phyloP scores from a whole-genome alignment of 2,888 invertebrate species.

The Sinopyrophorus schimmeli region DNA sequence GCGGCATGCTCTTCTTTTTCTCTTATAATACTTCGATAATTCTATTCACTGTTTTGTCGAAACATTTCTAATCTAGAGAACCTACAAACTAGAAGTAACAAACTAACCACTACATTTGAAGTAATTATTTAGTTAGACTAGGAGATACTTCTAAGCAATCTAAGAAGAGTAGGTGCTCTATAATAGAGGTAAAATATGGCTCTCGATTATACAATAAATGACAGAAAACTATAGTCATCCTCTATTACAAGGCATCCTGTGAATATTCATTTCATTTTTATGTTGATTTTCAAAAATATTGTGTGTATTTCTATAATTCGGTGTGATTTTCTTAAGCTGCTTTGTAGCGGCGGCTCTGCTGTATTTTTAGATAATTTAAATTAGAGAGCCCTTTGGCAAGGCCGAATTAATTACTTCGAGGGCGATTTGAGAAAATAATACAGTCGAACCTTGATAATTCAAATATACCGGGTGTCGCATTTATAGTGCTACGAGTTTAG shows the following conservation, averaged over 20 bases:
- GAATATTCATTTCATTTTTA: conserved; percentile 13
- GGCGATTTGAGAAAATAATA: too few relatives aligned
- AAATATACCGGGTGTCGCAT: too few relatives aligned
- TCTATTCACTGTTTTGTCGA: too few relatives aligned
- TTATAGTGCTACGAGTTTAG: too few relatives aligned
- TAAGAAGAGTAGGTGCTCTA: conserved; percentile 21
- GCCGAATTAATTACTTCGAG: too few relatives aligned
- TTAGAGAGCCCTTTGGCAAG: too few relatives aligned
- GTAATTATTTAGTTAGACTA: conserved; percentile 19
- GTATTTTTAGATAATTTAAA: too few relatives aligned
- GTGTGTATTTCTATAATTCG: too few relatives aligned
- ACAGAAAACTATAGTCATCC: conserved; percentile 16
- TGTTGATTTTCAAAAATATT: background rate
- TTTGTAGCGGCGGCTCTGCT: too few relatives aligned
- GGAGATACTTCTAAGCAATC: conserved; percentile 17
- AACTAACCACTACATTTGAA: conserved; percentile 21
- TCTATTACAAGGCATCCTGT: conserved; percentile 25
- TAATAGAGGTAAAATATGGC: conserved; percentile 13
- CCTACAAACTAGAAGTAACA: conserved; percentile 21
- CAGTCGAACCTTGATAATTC: too few relatives aligned
- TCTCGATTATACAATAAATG: conserved; percentile 12
- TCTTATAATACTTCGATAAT: background rate
- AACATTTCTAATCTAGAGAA: conserved; percentile 14
- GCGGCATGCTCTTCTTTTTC: conserved; percentile 13
- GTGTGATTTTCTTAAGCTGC: too few relatives aligned